A percentile compares a stretch with the other conserved stretches of the same genome.
phyloP scores from a whole-genome alignment of 2,113 vertebrate genomes.

The Gnathonemus echidnorhynchus region DNA sequence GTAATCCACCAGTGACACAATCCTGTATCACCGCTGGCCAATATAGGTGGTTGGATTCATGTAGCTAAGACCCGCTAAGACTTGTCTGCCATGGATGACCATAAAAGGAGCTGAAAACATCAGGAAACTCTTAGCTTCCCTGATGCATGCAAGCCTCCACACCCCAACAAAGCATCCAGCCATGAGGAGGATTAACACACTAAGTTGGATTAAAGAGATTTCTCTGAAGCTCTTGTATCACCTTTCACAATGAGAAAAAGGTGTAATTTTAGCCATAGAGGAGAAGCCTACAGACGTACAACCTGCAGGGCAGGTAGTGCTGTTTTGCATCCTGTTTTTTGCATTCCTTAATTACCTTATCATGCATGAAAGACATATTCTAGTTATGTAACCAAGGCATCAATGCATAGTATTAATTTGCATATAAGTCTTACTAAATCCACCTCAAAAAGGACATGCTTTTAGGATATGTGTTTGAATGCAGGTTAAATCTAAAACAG shows the following conservation, averaged over 20 bases:
- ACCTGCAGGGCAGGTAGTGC: background rate
- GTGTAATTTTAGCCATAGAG: background rate
- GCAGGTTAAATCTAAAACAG: background rate
- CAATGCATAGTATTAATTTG: background rate
- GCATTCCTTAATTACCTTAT: background rate
- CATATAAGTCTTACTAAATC: slow-evolving; percentile 12
- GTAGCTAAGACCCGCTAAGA: background rate
- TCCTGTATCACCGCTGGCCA: background rate
- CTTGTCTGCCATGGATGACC: background rate
- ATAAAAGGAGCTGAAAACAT: background rate
- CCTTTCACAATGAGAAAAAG: background rate
- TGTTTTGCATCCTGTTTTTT: background rate
- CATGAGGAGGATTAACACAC: slow-evolving; percentile 2
- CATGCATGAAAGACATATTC: background rate
- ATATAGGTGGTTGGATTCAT: background rate
- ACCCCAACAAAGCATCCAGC: background rate
- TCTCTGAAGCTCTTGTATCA: background rate
- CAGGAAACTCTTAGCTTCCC: background rate
- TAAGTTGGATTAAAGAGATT: background rate
- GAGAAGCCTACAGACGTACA: background rate
- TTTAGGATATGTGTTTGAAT: background rate
- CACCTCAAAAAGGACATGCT: background rate
- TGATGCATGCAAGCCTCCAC: background rate
- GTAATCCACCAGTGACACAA: background rate
- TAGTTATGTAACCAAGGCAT: background rate